Base-by-base conservation (phyloP, 2,113 vertebrate genomes). In the Cromileptes altivelis region DNA sequence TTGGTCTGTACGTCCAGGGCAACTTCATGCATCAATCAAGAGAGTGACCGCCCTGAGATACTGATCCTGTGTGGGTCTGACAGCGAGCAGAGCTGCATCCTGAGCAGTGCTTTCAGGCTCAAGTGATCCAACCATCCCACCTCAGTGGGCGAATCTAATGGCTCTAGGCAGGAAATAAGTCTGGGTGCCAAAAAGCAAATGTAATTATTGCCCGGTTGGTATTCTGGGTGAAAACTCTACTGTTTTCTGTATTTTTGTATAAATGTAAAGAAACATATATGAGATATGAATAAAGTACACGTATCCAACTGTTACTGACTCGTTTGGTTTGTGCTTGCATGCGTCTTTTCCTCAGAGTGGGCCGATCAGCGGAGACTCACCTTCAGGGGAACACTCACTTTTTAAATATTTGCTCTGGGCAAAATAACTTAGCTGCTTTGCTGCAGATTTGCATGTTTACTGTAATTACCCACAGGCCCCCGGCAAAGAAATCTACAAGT, bases 171-270 rank as follows among this genome's bases (percentile, higher is more conserved):
- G 91, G 91, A 94, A 95, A 93, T 82, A 89, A 74, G 89, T 94
- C 91, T 93, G 94, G 95, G 91, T 93, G 94, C 93, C 94, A 94
- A 94, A 94, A 93, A 92, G 80, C 86, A 90, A 88, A 92, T 92
- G 86, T 92, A 89, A 94, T 91, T 94, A 89, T 91, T 92, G 70
- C 93, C 93, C 87, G 50, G 92, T 85, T 90, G 83, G 88, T 92
- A 86, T 88, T 89, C 94, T 92, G 94, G 94, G 93, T 91, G 69
- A 93, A 94, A 93, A 91, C 89, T 94, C 95, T 94, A 94, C 94
- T 95, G 93, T 95, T 94, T 94, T 95, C 90, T 95, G 94, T 95
- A 95, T 95, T 96, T 95, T 95, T 95, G 92, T 96, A 95, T 94
- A 93, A 95, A 95, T 95, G 91, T 96, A 94, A 95, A 94, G 93